These are phyloP conservation scores for Lagocephalus sceleratus DNA, from an alignment of 2,797 vertebrate genomes.

Conservation along the genomic window DNA sequence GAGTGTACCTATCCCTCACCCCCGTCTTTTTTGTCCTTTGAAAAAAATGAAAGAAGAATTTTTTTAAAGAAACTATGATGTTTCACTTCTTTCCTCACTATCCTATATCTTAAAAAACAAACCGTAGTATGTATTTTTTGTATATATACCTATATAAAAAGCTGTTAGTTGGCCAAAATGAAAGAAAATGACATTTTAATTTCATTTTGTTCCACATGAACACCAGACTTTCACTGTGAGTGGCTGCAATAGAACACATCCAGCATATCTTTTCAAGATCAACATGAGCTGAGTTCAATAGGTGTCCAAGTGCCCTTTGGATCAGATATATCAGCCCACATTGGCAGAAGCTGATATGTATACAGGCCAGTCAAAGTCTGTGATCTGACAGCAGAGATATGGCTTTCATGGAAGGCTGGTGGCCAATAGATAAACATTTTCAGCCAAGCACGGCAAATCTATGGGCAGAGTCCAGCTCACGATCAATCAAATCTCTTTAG, in stretches of 20 bases:
- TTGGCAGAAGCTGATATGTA: constrained; percentile 39
- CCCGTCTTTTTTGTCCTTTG: constrained; percentile 6
- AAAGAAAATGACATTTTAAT: too few species aligned
- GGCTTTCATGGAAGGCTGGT: constrained; percentile 25
- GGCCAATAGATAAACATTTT: constrained; percentile 38
- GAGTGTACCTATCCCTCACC: too few species aligned
- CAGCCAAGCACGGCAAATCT: constrained; percentile 37
- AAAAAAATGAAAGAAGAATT: too few species aligned
- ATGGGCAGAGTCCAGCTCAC: constrained; percentile 54
- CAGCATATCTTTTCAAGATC: constrained; percentile 25
- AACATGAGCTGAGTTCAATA: constrained; percentile 38
- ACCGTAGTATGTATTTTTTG: neutral
- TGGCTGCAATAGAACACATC: too few species aligned
- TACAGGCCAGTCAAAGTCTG: constrained; percentile 62
- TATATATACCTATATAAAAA: too few species aligned
- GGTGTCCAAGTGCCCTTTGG: constrained; percentile 51
- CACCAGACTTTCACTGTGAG: too few species aligned
- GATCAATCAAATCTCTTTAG: constrained; percentile 35
- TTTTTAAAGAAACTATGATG: too few species aligned
- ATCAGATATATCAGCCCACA: constrained; percentile 28
- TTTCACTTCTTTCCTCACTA: neutral
- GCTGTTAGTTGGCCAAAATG: too few species aligned
- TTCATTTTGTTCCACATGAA: too few species aligned
- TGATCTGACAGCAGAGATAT: constrained; percentile 44
- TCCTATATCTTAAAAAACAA: neutral